phyloP scores from a whole-genome alignment of 2,113 vertebrate species.

The Muntiacus muntjak region DNA sequence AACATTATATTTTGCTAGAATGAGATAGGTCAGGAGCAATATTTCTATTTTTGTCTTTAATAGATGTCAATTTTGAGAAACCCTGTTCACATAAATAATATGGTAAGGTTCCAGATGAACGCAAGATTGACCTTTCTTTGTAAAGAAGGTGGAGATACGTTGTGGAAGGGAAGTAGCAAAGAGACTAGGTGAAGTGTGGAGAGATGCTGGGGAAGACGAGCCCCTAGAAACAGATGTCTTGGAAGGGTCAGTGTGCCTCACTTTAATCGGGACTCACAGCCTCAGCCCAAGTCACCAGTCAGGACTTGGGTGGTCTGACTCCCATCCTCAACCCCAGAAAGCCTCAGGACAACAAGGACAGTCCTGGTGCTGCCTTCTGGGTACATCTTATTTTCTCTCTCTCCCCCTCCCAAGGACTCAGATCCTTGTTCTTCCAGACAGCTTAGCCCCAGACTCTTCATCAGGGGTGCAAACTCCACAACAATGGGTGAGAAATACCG shows the following conservation, averaged over 20 bases:
- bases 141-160: neutral
- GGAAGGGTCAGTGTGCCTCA: neutral
- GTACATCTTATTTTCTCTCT: neutral
- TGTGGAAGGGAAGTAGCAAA: neutral
- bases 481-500: neutral
- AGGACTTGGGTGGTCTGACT: neutral
- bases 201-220: accelerated
- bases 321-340: neutral
- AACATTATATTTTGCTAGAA: neutral
- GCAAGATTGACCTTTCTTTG: neutral
- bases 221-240: accelerated
- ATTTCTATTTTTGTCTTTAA: neutral
- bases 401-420: neutral
- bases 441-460: neutral
- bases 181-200: neutral
- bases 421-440: neutral
- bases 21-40: neutral
- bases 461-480: neutral
- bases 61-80: neutral
- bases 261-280: accelerated
- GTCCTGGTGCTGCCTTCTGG: accelerated
- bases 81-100: neutral
- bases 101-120: accelerated
- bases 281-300: neutral
- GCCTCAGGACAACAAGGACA: neutral